These are phyloP conservation scores for Corynorhinus townsendii DNA, from an alignment of 2,113 vertebrate genomes.

Conservation along the genomic window DNA sequence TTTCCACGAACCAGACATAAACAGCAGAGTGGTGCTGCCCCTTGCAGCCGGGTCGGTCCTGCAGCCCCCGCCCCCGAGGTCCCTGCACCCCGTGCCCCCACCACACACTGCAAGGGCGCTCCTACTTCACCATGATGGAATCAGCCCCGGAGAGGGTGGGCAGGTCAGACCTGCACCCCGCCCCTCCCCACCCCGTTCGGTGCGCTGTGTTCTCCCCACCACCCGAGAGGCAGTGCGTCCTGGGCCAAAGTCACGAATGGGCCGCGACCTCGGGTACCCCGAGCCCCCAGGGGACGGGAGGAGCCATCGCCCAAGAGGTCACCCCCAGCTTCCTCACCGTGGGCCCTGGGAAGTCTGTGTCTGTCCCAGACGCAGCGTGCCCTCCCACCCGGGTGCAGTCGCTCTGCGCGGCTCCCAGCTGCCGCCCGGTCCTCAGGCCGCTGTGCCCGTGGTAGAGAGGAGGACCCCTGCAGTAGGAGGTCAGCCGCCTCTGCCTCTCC, in stretches of 20 bases:
- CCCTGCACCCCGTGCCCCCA: no score
- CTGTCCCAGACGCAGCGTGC: accelerated
- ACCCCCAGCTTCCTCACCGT: neutral
- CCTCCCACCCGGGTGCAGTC: neutral
- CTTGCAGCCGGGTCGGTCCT: accelerated
- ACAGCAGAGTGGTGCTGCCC: neutral
- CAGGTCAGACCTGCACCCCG: neutral
- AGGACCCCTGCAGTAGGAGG: no score
- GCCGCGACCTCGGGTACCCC: neutral
- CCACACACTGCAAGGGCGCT: no score
- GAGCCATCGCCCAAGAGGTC: neutral
- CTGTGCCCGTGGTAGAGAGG: no score
- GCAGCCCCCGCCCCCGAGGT: neutral
- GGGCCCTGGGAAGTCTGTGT: neutral
- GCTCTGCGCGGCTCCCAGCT: no score
- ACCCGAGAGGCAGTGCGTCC: neutral
- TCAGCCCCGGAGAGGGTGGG: neutral
- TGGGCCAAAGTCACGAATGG: neutral
- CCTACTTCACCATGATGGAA: neutral
- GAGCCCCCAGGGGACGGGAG: neutral
- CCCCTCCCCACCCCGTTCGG: neutral
- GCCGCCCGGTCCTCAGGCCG: no score
- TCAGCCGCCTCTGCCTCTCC: neutral
- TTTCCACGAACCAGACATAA: neutral
- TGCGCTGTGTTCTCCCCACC: neutral